Percentiles rank a stretch among this genome's conserved stretches.
These are phyloP conservation scores for Agrotis clavis DNA, from an alignment of 2,888 invertebrate genomes.

Conservation along the genomic window DNA sequence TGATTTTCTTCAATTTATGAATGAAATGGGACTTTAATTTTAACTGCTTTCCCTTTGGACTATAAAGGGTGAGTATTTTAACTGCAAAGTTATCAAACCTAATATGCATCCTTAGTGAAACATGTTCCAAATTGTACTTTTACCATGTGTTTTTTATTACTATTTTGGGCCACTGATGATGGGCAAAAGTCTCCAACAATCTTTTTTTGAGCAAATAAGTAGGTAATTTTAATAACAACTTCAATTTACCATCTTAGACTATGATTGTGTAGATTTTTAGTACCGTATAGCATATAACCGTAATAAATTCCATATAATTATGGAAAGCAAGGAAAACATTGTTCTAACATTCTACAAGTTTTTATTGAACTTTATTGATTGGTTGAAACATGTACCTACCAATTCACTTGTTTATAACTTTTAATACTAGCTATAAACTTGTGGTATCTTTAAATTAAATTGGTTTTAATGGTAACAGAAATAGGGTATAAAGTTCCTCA, in stretches of 20 bases:
- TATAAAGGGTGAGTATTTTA: not conserved
- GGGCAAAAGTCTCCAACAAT: no score
- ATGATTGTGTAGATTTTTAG: not conserved
- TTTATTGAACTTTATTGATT: slow-evolving; percentile 12
- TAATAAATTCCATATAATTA: slow-evolving; percentile 14
- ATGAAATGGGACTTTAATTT: not conserved
- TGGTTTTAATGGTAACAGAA: no score
- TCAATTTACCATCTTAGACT: not conserved
- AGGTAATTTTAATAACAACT: no score
- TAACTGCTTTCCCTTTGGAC: not conserved
- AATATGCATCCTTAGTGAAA: no score
- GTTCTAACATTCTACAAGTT: slow-evolving; percentile 1
- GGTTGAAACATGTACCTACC: not conserved
- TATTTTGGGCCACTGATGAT: no score
- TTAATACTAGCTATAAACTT: not conserved
- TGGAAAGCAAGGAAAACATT: slow-evolving; percentile 11
- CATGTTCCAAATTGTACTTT: no score
- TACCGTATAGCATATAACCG: not conserved
- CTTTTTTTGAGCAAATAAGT: no score
- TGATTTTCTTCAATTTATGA: no score
- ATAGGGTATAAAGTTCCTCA: no score
- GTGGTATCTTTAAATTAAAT: not conserved
- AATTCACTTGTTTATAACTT: not conserved
- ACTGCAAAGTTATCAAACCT: not conserved
- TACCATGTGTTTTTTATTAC: no score